A percentile compares a stretch with the other conserved stretches of the same genome.
These are phyloP conservation scores for Scyliorhinus canicula DNA, from an alignment of 2,797 vertebrate species.

Conservation along the genomic window DNA sequence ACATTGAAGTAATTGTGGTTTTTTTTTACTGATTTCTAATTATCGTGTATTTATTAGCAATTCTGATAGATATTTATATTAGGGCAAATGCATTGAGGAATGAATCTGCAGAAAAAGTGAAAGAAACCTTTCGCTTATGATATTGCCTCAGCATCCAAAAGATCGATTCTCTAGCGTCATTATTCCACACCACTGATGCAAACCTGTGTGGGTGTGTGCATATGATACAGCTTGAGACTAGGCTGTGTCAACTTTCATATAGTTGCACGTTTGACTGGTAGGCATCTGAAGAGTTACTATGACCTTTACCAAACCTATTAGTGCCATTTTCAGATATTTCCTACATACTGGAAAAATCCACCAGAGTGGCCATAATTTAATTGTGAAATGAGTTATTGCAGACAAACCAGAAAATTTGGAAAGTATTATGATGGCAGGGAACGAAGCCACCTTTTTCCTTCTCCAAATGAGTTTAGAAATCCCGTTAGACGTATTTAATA, in stretches of 20 bases:
- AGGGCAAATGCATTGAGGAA: neutral
- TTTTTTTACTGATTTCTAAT: neutral
- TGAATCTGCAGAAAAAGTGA: neutral
- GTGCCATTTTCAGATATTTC: neutral
- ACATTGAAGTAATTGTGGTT: neutral
- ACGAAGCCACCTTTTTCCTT: neutral
- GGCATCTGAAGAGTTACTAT: neutral
- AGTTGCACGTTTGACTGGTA: neutral
- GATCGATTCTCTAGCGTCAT: neutral
- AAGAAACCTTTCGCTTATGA: neutral
- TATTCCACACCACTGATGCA: neutral
- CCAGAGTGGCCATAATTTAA: neutral
- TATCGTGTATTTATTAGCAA: neutral
- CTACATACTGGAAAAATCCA: neutral
- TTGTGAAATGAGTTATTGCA: neutral
- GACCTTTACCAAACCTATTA: neutral
- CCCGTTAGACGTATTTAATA: neutral
- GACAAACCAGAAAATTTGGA: neutral
- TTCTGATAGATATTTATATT: neutral
- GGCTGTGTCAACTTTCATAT: neutral
- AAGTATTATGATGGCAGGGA: neutral
- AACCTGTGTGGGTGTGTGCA: neutral
- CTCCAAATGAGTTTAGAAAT: neutral
- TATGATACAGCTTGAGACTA: neutral
- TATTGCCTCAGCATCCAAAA: neutral